A percentile compares a stretch with the other conserved stretches of the same genome.
These are phyloP conservation scores for Cepaea nemoralis DNA, from an alignment of 1,140 invertebrate species.

Conservation along the genomic window DNA sequence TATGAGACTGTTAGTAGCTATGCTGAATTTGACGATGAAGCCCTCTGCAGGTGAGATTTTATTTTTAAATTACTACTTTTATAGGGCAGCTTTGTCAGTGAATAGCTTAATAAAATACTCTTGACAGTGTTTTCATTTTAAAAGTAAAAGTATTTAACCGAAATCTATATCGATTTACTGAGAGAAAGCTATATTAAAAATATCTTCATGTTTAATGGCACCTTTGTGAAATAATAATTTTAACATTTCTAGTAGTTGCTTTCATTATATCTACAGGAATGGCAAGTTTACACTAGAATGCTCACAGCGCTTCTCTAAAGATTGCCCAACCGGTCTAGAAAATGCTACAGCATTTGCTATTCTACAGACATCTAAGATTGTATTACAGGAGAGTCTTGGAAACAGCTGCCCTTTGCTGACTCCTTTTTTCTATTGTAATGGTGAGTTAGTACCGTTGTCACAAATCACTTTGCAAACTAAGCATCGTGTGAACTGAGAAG, in stretches of 20 bases:
- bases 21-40: not conserved
- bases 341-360: not conserved
- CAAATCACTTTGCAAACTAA: too few species aligned
- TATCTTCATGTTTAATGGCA: too few species aligned
- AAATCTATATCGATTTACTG: too few species aligned
- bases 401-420: slow-evolving; percentile 17
- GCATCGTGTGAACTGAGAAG: too few species aligned
- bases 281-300: slow-evolving; percentile 22
- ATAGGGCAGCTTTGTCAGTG: too few species aligned
- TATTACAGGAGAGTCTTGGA: not conserved
- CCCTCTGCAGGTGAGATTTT: slow-evolving; percentile 4
- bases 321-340: not conserved
- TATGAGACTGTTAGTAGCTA: not conserved
- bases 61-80: too few species aligned
- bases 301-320: slow-evolving; percentile 5
- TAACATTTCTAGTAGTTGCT: too few species aligned
- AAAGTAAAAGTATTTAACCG: too few species aligned
- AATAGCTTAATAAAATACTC: too few species aligned
- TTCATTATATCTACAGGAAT: slow-evolving; percentile 2
- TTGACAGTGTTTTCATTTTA: too few species aligned
- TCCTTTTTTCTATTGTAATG: not conserved
- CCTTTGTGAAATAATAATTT: too few species aligned
- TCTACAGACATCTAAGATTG: not conserved
- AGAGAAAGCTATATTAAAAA: too few species aligned
- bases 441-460: not conserved